Evolutionary conservation across 2,888 invertebrate genomes (phyloP), one percentile per base, ranked within the genome.

Genomic region (Epirrita christyi): DNA sequence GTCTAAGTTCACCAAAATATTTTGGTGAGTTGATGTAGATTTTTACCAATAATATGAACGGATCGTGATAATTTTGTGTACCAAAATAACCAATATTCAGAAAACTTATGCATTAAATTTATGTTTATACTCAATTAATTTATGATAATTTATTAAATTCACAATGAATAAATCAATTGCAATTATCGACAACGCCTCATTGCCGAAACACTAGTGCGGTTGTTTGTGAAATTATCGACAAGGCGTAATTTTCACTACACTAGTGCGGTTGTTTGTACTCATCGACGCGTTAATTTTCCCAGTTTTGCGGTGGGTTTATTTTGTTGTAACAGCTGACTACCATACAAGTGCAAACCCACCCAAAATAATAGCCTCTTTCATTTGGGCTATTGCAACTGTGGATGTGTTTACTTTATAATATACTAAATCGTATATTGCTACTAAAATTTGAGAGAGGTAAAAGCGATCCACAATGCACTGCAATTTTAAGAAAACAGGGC

Each of bases 161-260:
- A 9, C 8, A 21, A 34, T 55, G 14, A 47, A 62, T 59, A 53
- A 53, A 52, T 51, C 44, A 61, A 52, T 61, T 45, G 27, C 15
- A 60, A 55, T 56, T 58, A 62, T 55, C 47, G 55, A 59, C 40
- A 54, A 29, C 21, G 36, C 51, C 46, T 57, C 55, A 55, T 43
- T 44, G 28, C 37, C 41, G 13, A 13, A 47, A n/a, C 36, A 42
- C 42, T 38, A 49, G 38, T 36, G 8, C 21, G 15, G 34, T 38
- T 55, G 34, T 54, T 46, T 45, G 36, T 13, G n/a, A n/a, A 36
- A 10, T 36, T 40, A 40, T n/a, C 32, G 27, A 47, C 28, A n/a
- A n/a, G n/a, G n/a, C 51, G 50, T 57, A 51, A 55, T 43, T 44
- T 28, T 41, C 41, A 27, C 21, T 43, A n/a, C 36, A 42, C 42